These are phyloP conservation scores for Anguilla obscura DNA, from an alignment of 2,797 vertebrate species.

Conservation along the genomic window DNA sequence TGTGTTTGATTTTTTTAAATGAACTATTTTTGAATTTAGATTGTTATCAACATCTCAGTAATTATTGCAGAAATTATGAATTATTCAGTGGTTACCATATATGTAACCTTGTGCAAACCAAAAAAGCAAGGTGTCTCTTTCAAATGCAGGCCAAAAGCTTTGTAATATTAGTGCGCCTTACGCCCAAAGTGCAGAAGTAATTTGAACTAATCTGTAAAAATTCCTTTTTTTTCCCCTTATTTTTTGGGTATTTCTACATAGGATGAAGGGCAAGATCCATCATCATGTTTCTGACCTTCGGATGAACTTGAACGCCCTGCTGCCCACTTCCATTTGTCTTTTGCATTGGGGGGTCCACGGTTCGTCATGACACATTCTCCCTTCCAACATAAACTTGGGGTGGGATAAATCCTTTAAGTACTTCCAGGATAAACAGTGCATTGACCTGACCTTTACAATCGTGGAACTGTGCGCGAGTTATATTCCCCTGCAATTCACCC, in stretches of 20 bases:
- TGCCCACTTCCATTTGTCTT: neutral
- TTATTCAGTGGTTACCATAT: neutral
- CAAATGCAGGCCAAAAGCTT: neutral
- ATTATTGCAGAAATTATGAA: neutral
- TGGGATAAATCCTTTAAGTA: neutral
- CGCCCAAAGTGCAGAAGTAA: neutral
- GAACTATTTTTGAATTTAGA: neutral
- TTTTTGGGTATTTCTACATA: neutral
- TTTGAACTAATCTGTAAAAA: conserved; percentile 5
- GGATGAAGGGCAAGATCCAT: neutral
- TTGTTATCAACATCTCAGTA: neutral
- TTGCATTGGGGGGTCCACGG: conserved; percentile 26
- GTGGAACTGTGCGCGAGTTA: conserved; percentile 20
- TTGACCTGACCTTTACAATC: conserved; percentile 22
- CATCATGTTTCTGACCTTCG: neutral
- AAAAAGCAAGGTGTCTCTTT: neutral
- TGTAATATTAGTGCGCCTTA: neutral
- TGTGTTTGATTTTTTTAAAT: neutral
- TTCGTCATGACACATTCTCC: conserved; percentile 18
- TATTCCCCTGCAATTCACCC: conserved; percentile 33
- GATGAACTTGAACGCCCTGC: conserved; percentile 18
- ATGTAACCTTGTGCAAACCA: neutral
- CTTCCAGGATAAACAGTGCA: conserved; percentile 23
- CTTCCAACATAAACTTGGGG: conserved; percentile 36
- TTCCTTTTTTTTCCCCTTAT: neutral